Conservation (phyloP, 2,888 invertebrate species). For the Tromatobia lineatoria region DNA sequence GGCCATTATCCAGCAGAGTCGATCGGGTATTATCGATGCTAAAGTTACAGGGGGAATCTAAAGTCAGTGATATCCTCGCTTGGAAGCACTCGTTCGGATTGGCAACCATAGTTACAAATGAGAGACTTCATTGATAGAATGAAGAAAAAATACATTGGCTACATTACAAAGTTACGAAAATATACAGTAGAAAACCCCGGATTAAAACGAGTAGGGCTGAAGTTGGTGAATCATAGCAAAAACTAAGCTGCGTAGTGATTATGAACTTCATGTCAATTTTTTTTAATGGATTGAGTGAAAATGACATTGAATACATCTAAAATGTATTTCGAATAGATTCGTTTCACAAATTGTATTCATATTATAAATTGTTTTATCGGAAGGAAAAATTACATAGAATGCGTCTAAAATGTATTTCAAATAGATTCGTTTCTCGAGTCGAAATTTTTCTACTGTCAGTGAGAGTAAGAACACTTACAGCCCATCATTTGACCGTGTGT, state of each 20-base stretch:
- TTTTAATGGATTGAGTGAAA: no score
- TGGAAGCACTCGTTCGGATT: slow-evolving; percentile 62
- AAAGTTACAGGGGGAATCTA: slow-evolving; percentile 56
- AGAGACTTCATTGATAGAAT: slow-evolving; percentile 22
- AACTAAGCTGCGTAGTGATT: not conserved
- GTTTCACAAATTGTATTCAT: no score
- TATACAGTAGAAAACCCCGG: no score
- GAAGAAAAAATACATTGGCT: slow-evolving; percentile 11
- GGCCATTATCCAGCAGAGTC: slow-evolving; percentile 69
- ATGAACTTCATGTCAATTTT: not conserved
- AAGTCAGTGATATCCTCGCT: slow-evolving; percentile 59
- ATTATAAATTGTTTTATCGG: no score
- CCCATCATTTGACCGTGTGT: no score
- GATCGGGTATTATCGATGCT: slow-evolving; percentile 61
- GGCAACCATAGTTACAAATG: slow-evolving; percentile 41
- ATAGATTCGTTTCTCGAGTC: no score
- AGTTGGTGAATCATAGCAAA: not conserved
- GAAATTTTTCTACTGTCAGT: no score
- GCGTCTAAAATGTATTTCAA: no score
- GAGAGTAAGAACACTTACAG: no score
- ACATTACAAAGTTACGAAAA: not conserved
- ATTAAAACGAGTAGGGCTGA: not conserved
- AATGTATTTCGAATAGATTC: no score
- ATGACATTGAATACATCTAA: no score
- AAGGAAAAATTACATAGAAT: no score